Evolutionary conservation across 2,888 invertebrate species (phyloP).

Genomic region (Prenolepis imparis): DNA sequence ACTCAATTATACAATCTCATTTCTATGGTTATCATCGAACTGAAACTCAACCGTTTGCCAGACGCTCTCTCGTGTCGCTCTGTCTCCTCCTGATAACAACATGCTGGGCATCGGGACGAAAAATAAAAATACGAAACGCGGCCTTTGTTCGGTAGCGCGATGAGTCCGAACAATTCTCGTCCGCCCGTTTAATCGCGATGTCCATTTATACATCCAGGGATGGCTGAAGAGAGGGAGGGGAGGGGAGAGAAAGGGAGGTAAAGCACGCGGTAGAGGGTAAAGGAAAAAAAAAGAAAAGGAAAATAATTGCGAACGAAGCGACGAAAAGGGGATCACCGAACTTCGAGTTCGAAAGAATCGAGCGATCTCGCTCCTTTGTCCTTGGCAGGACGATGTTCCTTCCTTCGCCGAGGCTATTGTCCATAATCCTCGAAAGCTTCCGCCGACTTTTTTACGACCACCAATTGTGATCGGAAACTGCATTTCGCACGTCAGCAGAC

Average conservation of each 20-base stretch:
- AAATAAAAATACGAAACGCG: slow-evolving; percentile 65
- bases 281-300: not conserved
- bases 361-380: slow-evolving; percentile 50
- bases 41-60: slow-evolving; percentile 27
- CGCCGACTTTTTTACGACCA: slow-evolving; percentile 33
- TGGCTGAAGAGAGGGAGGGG: not conserved
- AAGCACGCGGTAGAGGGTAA: not conserved
- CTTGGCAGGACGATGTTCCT: slow-evolving; percentile 37
- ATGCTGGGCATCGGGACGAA: slow-evolving; percentile 54
- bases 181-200: slow-evolving; percentile 66
- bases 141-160: slow-evolving; percentile 66
- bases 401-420: slow-evolving; percentile 50
- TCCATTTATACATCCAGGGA: slow-evolving; percentile 58
- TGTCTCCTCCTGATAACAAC: slow-evolving; percentile 70
- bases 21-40: slow-evolving; percentile 29
- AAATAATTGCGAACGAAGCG: slow-evolving; percentile 67
- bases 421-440: slow-evolving; percentile 44
- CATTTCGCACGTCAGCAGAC: slow-evolving; percentile 30
- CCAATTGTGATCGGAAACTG: slow-evolving; percentile 34
- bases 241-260: not conserved
- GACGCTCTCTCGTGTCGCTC: slow-evolving; percentile 39
- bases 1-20: not conserved
- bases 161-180: slow-evolving; percentile 57
- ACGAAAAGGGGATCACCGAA: slow-evolving; percentile 46
- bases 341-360: slow-evolving; percentile 41